Percentiles rank a stretch among this genome's conserved stretches.
Evolutionary conservation across 2,888 invertebrate species (phyloP).

Genomic region (Pachymerium ferrugineum): DNA sequence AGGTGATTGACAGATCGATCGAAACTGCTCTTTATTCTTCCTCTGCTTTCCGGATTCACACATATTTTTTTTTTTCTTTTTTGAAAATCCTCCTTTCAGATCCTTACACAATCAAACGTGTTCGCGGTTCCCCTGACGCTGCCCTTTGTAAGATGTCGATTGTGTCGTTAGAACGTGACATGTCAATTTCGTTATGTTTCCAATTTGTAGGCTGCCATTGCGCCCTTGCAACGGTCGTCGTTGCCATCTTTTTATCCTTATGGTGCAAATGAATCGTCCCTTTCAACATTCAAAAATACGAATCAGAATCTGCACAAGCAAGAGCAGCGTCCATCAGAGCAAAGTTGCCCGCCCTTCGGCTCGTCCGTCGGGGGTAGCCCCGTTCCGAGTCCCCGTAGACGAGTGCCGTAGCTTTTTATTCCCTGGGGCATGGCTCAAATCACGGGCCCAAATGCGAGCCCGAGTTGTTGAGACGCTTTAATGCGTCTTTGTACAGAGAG

Average conservation of each 20-base stretch:
- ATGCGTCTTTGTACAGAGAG: constrained; percentile 5
- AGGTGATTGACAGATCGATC: constrained; percentile 29
- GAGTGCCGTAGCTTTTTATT: constrained; percentile 15
- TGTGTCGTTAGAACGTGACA: neutral
- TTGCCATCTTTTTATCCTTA: neutral
- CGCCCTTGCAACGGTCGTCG: neutral
- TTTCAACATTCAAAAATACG: neutral
- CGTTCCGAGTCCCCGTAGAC: neutral
- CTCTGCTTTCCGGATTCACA: neutral
- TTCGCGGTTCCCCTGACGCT: neutral
- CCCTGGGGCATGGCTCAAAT: constrained; percentile 7
- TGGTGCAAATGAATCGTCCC: neutral
- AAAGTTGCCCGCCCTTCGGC: neutral
- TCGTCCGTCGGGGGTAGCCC: neutral
- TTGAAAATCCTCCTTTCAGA: neutral
- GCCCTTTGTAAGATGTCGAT: neutral
- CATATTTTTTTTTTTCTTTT: neutral
- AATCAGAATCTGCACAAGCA: neutral
- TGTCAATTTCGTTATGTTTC: neutral
- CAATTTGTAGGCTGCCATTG: neutral
- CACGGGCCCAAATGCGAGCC: neutral
- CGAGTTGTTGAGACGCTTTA: neutral
- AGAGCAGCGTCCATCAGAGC: neutral
- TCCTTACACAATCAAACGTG: neutral
- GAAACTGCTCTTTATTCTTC: neutral